phyloP scores from a whole-genome alignment of 2,888 invertebrate species.

The Trisateles emortualis region DNA sequence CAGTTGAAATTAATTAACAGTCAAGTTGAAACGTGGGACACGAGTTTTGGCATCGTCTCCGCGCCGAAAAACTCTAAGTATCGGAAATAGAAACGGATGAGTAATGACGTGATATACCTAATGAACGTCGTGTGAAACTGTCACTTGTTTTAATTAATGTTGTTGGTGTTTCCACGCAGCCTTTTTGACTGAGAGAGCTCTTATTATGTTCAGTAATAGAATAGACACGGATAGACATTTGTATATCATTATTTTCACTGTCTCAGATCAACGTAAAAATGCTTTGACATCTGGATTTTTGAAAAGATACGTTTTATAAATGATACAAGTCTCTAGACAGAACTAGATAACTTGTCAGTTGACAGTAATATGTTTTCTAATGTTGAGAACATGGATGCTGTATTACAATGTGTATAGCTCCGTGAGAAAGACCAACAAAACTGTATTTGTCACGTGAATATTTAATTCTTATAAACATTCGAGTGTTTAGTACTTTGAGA shows the following conservation, averaged over 20 bases:
- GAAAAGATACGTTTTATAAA: slow-evolving; percentile 64
- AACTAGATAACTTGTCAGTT: slow-evolving; percentile 34
- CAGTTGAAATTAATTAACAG: slow-evolving; percentile 80
- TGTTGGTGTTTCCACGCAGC: slow-evolving; percentile 55
- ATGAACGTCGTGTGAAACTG: slow-evolving; percentile 80
- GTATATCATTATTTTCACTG: slow-evolving; percentile 69
- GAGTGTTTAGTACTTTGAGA: slow-evolving; percentile 53
- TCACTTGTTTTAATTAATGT: slow-evolving; percentile 79
- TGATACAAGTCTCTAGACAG: slow-evolving; percentile 49
- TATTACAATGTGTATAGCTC: slow-evolving; percentile 19
- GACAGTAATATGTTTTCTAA: slow-evolving; percentile 8
- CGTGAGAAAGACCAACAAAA: slow-evolving; percentile 76
- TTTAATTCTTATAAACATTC: slow-evolving; percentile 60
- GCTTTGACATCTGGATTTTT: slow-evolving; percentile 65
- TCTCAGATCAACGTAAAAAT: slow-evolving; percentile 65
- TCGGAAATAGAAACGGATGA: slow-evolving; percentile 81
- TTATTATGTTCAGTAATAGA: slow-evolving; percentile 61
- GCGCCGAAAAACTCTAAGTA: slow-evolving; percentile 74
- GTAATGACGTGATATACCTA: slow-evolving; percentile 73
- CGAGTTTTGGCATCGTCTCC: slow-evolving; percentile 71
- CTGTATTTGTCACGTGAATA: slow-evolving; percentile 50
- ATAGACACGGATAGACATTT: slow-evolving; percentile 66
- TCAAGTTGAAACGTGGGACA: slow-evolving; percentile 63
- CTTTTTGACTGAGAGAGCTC: slow-evolving; percentile 45
- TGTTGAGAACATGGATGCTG: not conserved